Evolutionary conservation across 2,888 invertebrate genomes (phyloP), one percentile per base, ranked within the genome.

Genomic region (Acheta domesticus): DNA sequence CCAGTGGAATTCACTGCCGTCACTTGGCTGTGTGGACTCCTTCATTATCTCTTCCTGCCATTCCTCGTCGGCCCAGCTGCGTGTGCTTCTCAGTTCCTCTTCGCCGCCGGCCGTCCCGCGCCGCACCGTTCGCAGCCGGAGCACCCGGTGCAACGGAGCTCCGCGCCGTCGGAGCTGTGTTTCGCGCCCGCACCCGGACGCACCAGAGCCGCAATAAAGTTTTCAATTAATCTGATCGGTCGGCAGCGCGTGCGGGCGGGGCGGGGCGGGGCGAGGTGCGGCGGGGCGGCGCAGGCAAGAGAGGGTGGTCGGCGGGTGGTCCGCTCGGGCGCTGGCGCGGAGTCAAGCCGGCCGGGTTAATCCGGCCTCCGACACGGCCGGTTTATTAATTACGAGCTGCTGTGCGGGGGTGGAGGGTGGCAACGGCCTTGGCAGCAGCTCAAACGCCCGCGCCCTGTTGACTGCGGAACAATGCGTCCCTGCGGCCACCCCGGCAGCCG

Each of bases 201-300:
- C 62, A 62, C 62, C 62, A 14, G 62, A 19, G 62, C 62, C 62
- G 62, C 62, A 62, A 62, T 62, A 62, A 62, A 62, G 62, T 62
- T 62, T 62, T 62, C 62, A 62, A 62, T 62, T 62, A 62, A 62
- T 62, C 62, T 62, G 62, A 62, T 62, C 62, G 62, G 62, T 62
- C n/a, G 62, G 16, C 62, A 19, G 62, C 62, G n/a, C 12, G 62
- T 12, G 36, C 36, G 36, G 36, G 23, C 62, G 62, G 16, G 62
- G 14, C 12, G 62, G n/a, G n/a, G 14, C 12, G 2, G 62, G 16
- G 14, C 8, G 16, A 0, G 62, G 62, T 0, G 16, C 11, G 62
- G 62, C 11, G 19, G 50, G 12, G n/a, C n/a, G n/a, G n/a, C n/a
- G n/a, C n/a, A n/a, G n/a, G n/a, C n/a, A n/a, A n/a, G n/a, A n/a